Percentiles rank a stretch among this genome's conserved stretches.
phyloP scores from a whole-genome alignment of 1,140 invertebrate species.

The Cephus cinctus region DNA sequence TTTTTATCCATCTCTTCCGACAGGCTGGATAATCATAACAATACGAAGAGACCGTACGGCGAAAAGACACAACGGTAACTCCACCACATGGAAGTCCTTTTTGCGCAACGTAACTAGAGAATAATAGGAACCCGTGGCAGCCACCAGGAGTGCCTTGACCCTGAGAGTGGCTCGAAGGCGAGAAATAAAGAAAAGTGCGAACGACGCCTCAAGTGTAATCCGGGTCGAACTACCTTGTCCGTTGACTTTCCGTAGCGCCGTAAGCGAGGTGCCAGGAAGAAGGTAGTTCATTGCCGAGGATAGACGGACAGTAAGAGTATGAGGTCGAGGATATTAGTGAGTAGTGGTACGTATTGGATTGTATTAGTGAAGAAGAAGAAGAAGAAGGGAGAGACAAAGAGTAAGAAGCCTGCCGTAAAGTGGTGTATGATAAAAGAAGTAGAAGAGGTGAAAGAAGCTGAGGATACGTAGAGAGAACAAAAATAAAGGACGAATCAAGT shows the following conservation, averaged over 20 bases:
- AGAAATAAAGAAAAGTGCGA: slow-evolving; percentile 42
- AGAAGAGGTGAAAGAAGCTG: slow-evolving; percentile 2
- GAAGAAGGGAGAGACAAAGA: slow-evolving; percentile 17
- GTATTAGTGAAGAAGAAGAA: slow-evolving; percentile 22
- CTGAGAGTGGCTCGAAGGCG: slow-evolving; percentile 32
- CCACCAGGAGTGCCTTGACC: slow-evolving; percentile 49
- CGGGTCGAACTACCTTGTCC: slow-evolving; percentile 42
- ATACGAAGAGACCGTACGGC: background rate
- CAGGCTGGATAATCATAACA: no score
- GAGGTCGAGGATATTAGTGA: no score
- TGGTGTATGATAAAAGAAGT: no score
- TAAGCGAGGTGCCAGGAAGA: slow-evolving; percentile 26
- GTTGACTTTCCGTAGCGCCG: slow-evolving; percentile 43
- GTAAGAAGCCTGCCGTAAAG: no score
- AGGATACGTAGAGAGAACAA: background rate
- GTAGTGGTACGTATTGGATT: no score
- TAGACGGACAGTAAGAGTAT: slow-evolving; percentile 5
- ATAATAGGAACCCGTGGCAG: no score
- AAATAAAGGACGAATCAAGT: background rate
- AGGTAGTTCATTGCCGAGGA: slow-evolving; percentile 26
- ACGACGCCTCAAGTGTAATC: slow-evolving; percentile 37
- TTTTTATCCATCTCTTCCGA: no score
- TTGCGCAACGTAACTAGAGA: no score
- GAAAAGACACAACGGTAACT: background rate
- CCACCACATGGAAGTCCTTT: no score